Evolutionary conservation across 2,888 invertebrate genomes (phyloP).

Genomic region (Gnatocerus cornutus): DNA sequence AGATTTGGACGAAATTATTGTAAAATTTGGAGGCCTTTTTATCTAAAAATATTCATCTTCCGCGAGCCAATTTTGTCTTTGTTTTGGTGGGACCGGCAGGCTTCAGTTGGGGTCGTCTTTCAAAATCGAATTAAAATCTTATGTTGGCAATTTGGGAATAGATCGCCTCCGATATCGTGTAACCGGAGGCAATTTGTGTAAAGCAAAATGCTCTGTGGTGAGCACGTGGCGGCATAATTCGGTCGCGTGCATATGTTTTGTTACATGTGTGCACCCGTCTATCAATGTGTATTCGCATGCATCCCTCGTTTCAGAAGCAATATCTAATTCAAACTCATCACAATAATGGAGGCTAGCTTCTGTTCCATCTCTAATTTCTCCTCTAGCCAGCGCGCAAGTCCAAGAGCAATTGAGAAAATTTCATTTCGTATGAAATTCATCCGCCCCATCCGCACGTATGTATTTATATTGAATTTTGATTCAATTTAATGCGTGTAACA

Average conservation of each 20-base stretch:
- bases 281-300: conserved; percentile 34
- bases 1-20: too few species aligned
- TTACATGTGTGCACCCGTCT: conserved; percentile 52
- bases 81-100: background rate
- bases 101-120: conserved; percentile 8
- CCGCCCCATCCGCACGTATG: conserved; percentile 39
- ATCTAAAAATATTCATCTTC: too few species aligned
- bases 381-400: conserved; percentile 7
- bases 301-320: conserved; percentile 33
- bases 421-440: conserved; percentile 38
- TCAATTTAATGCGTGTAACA: conserved; percentile 62
- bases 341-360: conserved; percentile 42
- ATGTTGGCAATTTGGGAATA: conserved; percentile 52
- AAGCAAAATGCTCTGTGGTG: conserved; percentile 52
- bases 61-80: too few species aligned
- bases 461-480: conserved; percentile 65
- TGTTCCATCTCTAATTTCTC: conserved; percentile 33
- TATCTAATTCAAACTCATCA: conserved; percentile 50
- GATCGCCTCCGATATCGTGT: conserved; percentile 51
- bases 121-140: conserved; percentile 53
- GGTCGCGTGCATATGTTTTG: conserved; percentile 60
- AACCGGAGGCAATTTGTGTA: conserved; percentile 57
- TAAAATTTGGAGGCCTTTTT: too few species aligned
- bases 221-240: conserved; percentile 57
- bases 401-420: conserved; percentile 34